These are phyloP conservation scores for Triplophysa rosa DNA, from an alignment of 2,113 vertebrate genomes.

Conservation along the genomic window DNA sequence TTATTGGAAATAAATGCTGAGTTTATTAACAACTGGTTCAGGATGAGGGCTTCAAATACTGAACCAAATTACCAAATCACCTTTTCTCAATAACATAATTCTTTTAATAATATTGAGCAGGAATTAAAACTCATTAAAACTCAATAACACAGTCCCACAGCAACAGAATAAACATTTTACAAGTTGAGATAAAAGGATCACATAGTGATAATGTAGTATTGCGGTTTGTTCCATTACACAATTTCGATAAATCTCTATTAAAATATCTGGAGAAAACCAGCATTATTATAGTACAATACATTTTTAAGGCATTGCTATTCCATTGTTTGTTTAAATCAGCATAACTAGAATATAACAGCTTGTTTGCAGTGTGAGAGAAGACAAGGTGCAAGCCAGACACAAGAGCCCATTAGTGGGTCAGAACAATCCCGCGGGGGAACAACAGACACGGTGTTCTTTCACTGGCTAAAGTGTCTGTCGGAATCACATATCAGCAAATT, in stretches of 20 bases:
- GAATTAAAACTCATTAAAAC: not conserved
- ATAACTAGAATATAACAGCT: too few species aligned
- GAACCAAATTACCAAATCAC: conserved; percentile 22
- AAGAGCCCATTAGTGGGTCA: conserved; percentile 26
- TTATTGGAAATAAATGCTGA: conserved; percentile 17
- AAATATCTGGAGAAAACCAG: not conserved
- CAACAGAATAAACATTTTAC: conserved; percentile 3
- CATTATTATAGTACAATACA: not conserved
- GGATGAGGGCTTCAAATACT: conserved; percentile 25
- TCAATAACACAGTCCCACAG: not conserved
- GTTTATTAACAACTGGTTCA: conserved; percentile 5
- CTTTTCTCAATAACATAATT: not conserved
- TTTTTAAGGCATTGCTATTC: too few species aligned
- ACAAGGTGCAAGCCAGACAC: conserved; percentile 22
- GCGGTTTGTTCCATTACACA: conserved; percentile 25
- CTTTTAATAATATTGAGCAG: conserved; percentile 20
- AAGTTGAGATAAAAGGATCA: not conserved
- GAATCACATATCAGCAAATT: conserved; percentile 40
- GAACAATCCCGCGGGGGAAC: conserved; percentile 5
- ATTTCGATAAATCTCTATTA: conserved; percentile 17
- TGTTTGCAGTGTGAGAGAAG: not conserved
- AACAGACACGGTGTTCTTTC: conserved; percentile 31
- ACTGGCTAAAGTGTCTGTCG: not conserved
- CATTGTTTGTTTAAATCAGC: too few species aligned
- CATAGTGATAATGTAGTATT: not conserved